Base-by-base conservation (phyloP, 30 jellyfish, hydroid and myxozoan species). In the Nemopilema nomurai region DNA sequence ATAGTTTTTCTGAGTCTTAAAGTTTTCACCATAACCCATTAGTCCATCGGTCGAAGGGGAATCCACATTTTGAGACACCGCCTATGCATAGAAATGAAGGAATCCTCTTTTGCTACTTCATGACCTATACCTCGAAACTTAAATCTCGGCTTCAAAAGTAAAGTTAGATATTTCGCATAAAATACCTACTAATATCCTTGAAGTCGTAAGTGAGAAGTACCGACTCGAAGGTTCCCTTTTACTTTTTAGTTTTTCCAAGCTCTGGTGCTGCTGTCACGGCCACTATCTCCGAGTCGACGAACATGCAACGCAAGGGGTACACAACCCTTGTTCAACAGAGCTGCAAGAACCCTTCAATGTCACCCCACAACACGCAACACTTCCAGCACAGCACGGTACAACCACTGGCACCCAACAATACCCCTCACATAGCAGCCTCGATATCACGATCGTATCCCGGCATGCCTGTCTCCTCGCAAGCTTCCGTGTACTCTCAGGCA, bases 351-450 rank as follows among this genome's bases (percentile, higher is more conserved):
- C 19, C 83, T 1, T 8, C 81, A 17, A 31, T 71, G 65, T 27
- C 81, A 25, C 29, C 81, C 18, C 81, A 71, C 66, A 71, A 8
- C 65, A 27, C 64, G 66, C 81, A 71, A 62, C 81, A 71, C 28
- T 6, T 28, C 1, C 6, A 19, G 81, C 81, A 71, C 51, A 68
- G 79, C n/a, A n/a, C n/a, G n/a, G n/a, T n/a, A n/a, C 57, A 41
- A 41, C 6, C 57, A 3, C 9, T 41, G 57, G 57, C 57, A 13
- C 57, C 57, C 57, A 41, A 41, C 57, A 41, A 41, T 41, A 41
- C 57, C 13, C 57, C 57, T 3, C 57, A 41, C 13, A 41, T 41
- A 41, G 9, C 57, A 3, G 57, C 57, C 57, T 41, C 57, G 57
- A 41, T 41, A 3, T 41, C 81, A 30, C 31, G 83, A 24, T 23